Percentiles rank a stretch among this genome's conserved stretches.
Conservation (phyloP, 2,888 invertebrate genomes). For the Chesias legatella region DNA sequence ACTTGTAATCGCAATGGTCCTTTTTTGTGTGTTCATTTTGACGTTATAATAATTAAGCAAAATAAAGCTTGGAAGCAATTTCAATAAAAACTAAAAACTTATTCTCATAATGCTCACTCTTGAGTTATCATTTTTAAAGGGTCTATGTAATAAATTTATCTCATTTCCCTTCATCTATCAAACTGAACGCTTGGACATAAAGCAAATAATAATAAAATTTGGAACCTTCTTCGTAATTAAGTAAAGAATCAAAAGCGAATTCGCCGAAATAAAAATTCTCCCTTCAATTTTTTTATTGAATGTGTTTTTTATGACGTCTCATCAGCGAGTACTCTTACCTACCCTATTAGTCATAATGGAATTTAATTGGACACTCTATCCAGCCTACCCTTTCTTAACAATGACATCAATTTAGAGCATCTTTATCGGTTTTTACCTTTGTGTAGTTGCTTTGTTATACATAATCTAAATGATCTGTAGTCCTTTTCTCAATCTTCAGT, state of each 20-base stretch:
- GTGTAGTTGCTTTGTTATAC: too few relatives aligned
- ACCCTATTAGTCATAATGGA: constrained; percentile 34
- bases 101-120: too few relatives aligned
- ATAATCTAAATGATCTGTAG: too few relatives aligned
- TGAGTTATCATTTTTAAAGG: too few relatives aligned
- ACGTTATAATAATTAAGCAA: too few relatives aligned
- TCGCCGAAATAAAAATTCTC: constrained; percentile 12
- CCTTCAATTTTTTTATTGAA: constrained; percentile 22
- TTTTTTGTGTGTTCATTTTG: too few relatives aligned
- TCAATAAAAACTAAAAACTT: too few relatives aligned
- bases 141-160: too few relatives aligned
- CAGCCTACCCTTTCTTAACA: constrained; percentile 31
- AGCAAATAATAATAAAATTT: constrained; percentile 16
- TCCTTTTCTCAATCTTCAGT: too few relatives aligned
- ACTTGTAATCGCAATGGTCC: too few relatives aligned
- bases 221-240: constrained; percentile 11
- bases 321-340: constrained; percentile 25
- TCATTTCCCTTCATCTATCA: constrained; percentile 6
- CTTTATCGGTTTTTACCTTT: too few relatives aligned
- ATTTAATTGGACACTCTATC: constrained; percentile 37
- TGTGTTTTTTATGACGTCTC: constrained; percentile 27
- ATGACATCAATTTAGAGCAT: constrained; percentile 12
- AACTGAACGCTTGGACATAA: constrained; percentile 6
- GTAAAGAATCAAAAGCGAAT: constrained; percentile 17
- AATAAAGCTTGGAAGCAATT: too few relatives aligned